Evolutionary conservation across 2,888 invertebrate species (phyloP).

Genomic region (Cataglyphis albicans): DNA sequence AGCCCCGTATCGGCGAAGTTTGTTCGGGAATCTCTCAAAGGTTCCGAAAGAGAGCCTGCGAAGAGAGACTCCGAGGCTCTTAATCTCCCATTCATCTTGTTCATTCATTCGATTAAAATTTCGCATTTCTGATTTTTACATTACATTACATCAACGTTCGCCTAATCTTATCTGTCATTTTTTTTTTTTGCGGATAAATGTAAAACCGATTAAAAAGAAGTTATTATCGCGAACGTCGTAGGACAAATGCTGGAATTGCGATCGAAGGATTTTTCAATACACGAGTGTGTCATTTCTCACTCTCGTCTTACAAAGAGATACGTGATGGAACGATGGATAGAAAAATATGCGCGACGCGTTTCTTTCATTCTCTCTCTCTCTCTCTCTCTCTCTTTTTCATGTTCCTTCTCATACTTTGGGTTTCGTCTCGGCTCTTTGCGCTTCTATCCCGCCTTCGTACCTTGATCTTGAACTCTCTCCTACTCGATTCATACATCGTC

Average conservation of each 20-base stretch:
- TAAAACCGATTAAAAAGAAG: neutral
- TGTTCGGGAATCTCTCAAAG: conserved; percentile 8
- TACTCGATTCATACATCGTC: conserved; percentile 19
- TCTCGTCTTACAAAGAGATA: neutral
- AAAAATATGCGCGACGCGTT: neutral
- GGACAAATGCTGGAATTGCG: neutral
- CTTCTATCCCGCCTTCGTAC: neutral
- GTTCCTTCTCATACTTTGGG: neutral
- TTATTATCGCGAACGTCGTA: neutral
- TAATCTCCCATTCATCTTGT: neutral
- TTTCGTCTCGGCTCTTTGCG: neutral
- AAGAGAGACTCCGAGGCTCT: neutral
- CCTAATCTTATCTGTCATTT: neutral
- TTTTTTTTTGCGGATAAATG: neutral
- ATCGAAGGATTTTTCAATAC: neutral
- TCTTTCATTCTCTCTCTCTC: neutral
- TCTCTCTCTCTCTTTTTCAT: neutral
- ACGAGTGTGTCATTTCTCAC: neutral
- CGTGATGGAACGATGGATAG: neutral
- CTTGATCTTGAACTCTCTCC: neutral
- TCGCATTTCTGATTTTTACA: neutral
- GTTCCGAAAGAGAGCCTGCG: neutral
- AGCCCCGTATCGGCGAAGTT: neutral
- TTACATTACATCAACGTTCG: neutral
- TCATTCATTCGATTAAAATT: neutral